phyloP scores from a whole-genome alignment of 2,888 invertebrate genomes.

The Cataglyphis livida region DNA sequence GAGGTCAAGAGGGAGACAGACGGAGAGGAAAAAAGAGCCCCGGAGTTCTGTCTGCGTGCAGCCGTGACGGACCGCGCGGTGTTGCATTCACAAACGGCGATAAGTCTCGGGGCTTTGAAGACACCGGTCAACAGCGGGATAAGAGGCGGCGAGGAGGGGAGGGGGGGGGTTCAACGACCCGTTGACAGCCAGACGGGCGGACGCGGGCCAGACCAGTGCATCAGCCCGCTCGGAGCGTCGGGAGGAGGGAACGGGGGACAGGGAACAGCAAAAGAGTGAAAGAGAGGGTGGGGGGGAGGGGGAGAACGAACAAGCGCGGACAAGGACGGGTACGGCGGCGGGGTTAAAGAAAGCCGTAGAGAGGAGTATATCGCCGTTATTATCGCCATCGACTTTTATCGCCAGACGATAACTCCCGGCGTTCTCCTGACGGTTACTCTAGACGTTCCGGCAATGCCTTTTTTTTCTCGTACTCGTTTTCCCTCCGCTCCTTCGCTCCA shows the following conservation, averaged over 20 bases:
- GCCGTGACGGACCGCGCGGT: constrained; percentile 67
- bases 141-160: constrained; percentile 87
- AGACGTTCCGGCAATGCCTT: constrained; percentile 66
- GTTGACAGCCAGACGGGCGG: constrained; percentile 82
- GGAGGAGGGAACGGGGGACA: constrained; percentile 8
- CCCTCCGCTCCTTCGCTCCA: constrained; percentile 38
- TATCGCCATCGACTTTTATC: constrained; percentile 83
- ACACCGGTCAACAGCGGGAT: constrained; percentile 88
- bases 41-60: constrained; percentile 60
- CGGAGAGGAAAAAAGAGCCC: constrained; percentile 45
- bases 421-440: constrained; percentile 72
- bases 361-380: constrained; percentile 78
- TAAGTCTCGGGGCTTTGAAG: constrained; percentile 79
- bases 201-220: constrained; percentile 86
- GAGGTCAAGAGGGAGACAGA: constrained; percentile 38
- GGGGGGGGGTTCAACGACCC: constrained; percentile 85
- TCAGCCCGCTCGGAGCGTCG: constrained; percentile 62
- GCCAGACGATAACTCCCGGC: constrained; percentile 79
- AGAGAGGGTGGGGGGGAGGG: constrained; percentile 1
- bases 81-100: constrained; percentile 77
- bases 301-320: constrained; percentile 42
- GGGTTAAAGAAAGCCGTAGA: constrained; percentile 47
- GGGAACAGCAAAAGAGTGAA: constrained; percentile 9
- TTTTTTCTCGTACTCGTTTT: constrained; percentile 55
- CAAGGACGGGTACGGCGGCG: constrained; percentile 54